These are phyloP conservation scores for Otis tarda DNA, from an alignment of 2,113 vertebrate genomes.

Conservation along the genomic window DNA sequence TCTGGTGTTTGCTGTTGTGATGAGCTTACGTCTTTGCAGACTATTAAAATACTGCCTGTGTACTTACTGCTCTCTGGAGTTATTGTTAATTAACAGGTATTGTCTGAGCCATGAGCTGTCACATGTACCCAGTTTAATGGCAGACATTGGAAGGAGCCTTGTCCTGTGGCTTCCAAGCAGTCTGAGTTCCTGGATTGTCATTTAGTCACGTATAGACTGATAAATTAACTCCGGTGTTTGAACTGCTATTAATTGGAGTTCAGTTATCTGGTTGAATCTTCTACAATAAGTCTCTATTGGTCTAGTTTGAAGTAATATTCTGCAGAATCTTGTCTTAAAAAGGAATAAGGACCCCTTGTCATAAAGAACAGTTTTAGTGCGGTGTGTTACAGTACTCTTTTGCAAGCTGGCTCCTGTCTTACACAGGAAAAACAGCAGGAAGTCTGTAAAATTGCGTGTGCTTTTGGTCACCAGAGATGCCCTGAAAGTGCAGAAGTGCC, in stretches of 20 bases:
- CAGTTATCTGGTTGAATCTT: not conserved
- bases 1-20: not conserved
- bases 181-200: not conserved
- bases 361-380: not conserved
- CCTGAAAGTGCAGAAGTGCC: not conserved
- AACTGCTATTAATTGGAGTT: not conserved
- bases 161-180: not conserved
- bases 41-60: not conserved
- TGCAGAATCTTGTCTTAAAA: not conserved
- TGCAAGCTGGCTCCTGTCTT: not conserved
- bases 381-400: not conserved
- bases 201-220: not conserved
- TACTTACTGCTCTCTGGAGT: not conserved
- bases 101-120: not conserved
- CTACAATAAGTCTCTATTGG: not conserved
- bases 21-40: not conserved
- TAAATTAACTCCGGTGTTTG: not conserved
- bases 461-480: not conserved
- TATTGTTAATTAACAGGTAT: not conserved
- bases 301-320: not conserved
- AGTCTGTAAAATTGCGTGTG: not conserved
- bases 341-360: not conserved
- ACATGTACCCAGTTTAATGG: not conserved
- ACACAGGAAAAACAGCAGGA: not conserved
- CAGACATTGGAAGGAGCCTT: not conserved